These are phyloP conservation scores for Monopterus albus DNA, from an alignment of 2,113 vertebrate species.

Conservation along the genomic window DNA sequence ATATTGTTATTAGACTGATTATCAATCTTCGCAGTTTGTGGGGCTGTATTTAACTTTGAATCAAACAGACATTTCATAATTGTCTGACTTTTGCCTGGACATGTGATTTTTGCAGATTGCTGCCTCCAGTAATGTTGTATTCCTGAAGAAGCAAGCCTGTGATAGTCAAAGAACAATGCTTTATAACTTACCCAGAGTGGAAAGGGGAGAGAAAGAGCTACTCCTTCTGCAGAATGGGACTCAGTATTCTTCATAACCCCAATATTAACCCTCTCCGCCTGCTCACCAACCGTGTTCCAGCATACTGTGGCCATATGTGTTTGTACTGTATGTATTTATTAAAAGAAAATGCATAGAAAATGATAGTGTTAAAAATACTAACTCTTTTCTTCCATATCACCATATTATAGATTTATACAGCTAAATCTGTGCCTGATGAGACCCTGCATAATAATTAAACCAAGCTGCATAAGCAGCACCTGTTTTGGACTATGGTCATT, in stretches of 20 bases:
- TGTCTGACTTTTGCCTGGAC: background rate
- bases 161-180: constrained; percentile 24
- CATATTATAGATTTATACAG: background rate
- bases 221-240: constrained; percentile 48
- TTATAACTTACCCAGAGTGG: constrained; percentile 22
- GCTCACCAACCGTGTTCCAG: background rate
- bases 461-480: background rate
- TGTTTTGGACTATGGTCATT: background rate
- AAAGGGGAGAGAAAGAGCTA: constrained; percentile 58
- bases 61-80: background rate
- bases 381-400: background rate
- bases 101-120: constrained; percentile 53
- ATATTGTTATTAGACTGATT: background rate
- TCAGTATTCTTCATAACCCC: constrained; percentile 32
- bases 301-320: background rate
- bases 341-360: background rate
- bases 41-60: background rate
- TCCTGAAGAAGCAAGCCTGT: constrained; percentile 56
- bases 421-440: constrained; percentile 5
- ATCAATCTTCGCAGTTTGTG: background rate
- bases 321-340: background rate
- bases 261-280: background rate
- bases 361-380: background rate
- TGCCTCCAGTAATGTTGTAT: constrained; percentile 58
- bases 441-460: background rate